Evolutionary conservation across 1,140 invertebrate species (phyloP), one percentile per base, ranked within the genome.

Genomic region (Lanistes nyassanus): DNA sequence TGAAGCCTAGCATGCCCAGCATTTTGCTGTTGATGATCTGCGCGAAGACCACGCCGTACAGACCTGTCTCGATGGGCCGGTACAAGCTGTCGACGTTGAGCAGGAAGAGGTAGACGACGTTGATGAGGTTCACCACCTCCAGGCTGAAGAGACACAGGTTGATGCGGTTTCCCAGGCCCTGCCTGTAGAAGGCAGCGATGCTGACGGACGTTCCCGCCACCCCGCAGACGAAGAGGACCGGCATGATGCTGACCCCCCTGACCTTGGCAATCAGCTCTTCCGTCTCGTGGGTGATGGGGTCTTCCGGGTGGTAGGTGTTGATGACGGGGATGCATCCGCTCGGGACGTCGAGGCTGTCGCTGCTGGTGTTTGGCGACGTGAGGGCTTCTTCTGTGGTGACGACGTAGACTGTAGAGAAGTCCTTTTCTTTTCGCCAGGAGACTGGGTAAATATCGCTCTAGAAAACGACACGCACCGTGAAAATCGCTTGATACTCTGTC

Each of bases 111-210:
- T 3, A 29, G 29, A 31, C 36, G n/a, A 65, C 21, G 62, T 23
- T 34, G 26, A 65, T 34, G 31, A 65, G 29, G 34, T 65, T 36
- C 0, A 65, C 62, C 7, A 31, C 16, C 7, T 29, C 62, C 1
- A 65, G 34, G 31, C 29, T 34, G 34, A 65, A 65, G n/a, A 65
- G 62, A 34, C 62, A 65, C 21, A 65, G 0, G 62, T 65, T 65
- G 62, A 65, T 65, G 19, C 62, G n/a, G 21, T 65, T 16, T 4
- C 3, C 9, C 7, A 65, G 62, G 62, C 62, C 62, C 36, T 65
- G 62, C 9, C 21, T 65, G 26, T 23, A 29, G 34, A 65, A 65
- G 29, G 36, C 7, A 13, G 34, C 62, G 29, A 65, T 36, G 62
- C 36, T 65, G 62, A 31, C 21, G 31, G 6, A 34, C 26, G 29